Base-by-base conservation (phyloP, 2,113 vertebrate species). In the Microcebus tavaratra region DNA sequence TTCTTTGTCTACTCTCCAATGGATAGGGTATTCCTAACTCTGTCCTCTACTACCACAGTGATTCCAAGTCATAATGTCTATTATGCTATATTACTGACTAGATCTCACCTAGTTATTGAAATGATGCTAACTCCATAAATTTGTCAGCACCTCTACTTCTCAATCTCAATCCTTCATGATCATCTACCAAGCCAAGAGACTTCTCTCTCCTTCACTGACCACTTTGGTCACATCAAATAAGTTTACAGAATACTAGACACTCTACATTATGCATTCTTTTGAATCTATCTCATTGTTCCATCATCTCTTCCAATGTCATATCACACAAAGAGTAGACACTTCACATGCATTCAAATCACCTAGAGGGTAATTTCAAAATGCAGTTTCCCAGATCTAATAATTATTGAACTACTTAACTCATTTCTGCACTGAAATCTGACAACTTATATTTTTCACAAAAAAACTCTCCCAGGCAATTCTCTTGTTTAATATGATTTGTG, bases 371-470 rank as follows among this genome's bases (percentile, higher is more conserved):
- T 95, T 88, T 84, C 13, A n/a, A 93, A 79, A 11, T 78, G 8
- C 14, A 84, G 13, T 73, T 67, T 11, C 2, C 31, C 48, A 39
- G 4, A 67, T 6, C 10, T 18, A 36, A 10, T 18, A 36, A 10
- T 27, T 70, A 34, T 68, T 45, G 29, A 78, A 13, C 1, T 25
- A 70, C 23, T 36, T 6, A 78, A 39, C 42, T 2, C 67, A 63
- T 42, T 90, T 90, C 5, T 92, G 13, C 15, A 91, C 1, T 61
- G 59, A 31, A 53, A 90, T 13, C 3, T 84, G n/a, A 94, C 5
- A 73, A 55, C 67, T 11, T 67, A 36, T 20, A 75, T 79, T 91
- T 93, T 93, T 18, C 9, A 90, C 17, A 91, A 92, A 93, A 93
- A 90, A 48, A 3, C 2, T 20, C 68, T 39, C 12, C 15, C 63